Base-by-base conservation (phyloP, 2,113 vertebrate genomes). In the Takifugu flavidus region DNA sequence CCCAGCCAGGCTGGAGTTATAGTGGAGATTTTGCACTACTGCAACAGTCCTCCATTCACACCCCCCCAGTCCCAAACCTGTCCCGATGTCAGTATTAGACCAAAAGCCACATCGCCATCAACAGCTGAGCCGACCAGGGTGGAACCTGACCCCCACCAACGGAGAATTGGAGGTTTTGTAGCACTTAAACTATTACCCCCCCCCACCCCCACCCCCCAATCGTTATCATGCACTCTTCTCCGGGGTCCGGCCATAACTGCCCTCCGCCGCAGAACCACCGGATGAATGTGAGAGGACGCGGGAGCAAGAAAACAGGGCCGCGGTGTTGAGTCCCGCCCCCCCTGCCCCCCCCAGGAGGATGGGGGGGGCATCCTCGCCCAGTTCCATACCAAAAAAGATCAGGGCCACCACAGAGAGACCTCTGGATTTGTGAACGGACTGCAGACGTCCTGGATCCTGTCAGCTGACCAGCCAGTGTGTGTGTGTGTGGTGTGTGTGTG, bases 231-330 rank as follows among this genome's bases (percentile, higher is more conserved):
- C 49, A 29, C 29, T 29, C 29, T 4, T 29, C 29, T 29, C 29
- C 5, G 49, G 25, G 42, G 25, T 46, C 50, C 57, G 26, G 26
- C 56, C 45, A 45, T 55, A 70, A 62, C 56, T 55, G 74, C 72
- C 79, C 66, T 56, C 56, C 49, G 66, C 55, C 74, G 79, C 11
- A 62, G 78, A 77, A 28, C 67, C 80, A 77, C 80, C 51, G 26
- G 77, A 70, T 79, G 85, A 89, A 89, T 88, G 86, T 88, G 83
- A 90, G 87, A 75, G 72, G 89, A 79, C 56, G 61, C 6, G 28
- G 39, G 54, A 69, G 59, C 53, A 28, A 43, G 56, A 55, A 51
- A 44, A 4, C 14, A 7, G 85, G 89, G 77, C 88, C 73, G 0
- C 73, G 67, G 67, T 70, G 59, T 14, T 14, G 4, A 27, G 1